Evolutionary conservation across 2,888 invertebrate genomes (phyloP).

Genomic region (Globia sparganii): DNA sequence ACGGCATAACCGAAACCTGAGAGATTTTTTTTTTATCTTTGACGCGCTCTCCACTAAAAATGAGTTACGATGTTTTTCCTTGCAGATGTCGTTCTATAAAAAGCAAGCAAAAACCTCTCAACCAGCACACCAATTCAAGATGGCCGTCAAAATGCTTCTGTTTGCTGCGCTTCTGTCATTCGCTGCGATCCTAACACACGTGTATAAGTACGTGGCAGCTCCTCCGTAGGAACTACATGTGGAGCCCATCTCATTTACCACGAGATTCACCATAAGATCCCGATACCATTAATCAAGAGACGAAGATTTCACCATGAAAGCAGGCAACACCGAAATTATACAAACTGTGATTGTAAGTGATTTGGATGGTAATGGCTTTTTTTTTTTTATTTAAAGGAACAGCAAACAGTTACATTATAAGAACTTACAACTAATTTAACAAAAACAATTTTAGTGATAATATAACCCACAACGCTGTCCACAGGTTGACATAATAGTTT

Average conservation of each 20-base stretch:
- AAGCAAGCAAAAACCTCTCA: not conserved
- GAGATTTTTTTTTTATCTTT: too few species aligned
- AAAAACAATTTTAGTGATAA: too few species aligned
- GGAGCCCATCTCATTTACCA: conserved; percentile 64
- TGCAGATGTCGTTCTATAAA: too few species aligned
- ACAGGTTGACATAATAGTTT: too few species aligned
- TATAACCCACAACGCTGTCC: too few species aligned
- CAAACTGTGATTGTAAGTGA: conserved; percentile 65
- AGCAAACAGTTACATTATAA: too few species aligned
- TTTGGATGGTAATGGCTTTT: conserved; percentile 64
- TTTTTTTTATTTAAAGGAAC: too few species aligned
- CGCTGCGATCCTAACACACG: conserved; percentile 8
- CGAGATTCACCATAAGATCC: conserved; percentile 58
- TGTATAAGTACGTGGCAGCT: conserved; percentile 21
- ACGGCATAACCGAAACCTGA: too few species aligned
- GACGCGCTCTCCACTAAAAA: too few species aligned
- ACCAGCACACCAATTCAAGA: conserved; percentile 33
- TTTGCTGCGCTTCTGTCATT: conserved; percentile 28
- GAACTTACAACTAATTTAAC: too few species aligned
- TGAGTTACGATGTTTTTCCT: too few species aligned
- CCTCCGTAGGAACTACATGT: conserved; percentile 25
- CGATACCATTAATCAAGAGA: conserved; percentile 59
- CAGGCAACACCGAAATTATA: conserved; percentile 56
- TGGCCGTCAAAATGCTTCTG: conserved; percentile 37
- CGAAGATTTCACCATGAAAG: conserved; percentile 57